Evolutionary conservation across 2,797 vertebrate species (phyloP).

Genomic region (Microctenopoma stevenorrisi): DNA sequence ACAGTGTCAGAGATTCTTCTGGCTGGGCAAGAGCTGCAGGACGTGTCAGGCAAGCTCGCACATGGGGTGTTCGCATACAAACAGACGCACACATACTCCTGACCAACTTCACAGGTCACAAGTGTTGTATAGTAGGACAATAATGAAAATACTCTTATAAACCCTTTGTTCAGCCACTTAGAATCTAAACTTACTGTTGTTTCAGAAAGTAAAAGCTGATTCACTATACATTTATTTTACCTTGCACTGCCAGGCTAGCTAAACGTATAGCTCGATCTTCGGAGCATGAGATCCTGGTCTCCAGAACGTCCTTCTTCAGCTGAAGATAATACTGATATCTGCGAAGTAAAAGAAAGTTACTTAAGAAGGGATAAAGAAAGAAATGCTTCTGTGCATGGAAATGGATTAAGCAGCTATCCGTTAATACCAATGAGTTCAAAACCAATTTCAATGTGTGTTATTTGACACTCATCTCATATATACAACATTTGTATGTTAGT

Average conservation of each 20-base stretch:
- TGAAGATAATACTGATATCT: slow-evolving; percentile 99
- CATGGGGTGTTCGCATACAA: slow-evolving; percentile 19
- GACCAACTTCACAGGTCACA: slow-evolving; percentile 25
- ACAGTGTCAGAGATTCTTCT: slow-evolving; percentile 81
- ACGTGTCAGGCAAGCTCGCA: slow-evolving; percentile 54
- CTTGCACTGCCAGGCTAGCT: slow-evolving; percentile 97
- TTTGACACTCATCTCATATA: too few species aligned
- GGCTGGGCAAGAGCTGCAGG: slow-evolving; percentile 56
- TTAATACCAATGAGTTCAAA: too few species aligned
- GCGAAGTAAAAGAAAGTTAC: slow-evolving; percentile 33
- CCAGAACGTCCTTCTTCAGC: slow-evolving; percentile 97
- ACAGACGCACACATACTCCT: neutral
- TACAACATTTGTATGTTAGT: neutral
- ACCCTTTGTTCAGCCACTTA: neutral
- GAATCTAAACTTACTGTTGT: too few species aligned
- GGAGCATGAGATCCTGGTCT: slow-evolving; percentile 94
- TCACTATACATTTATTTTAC: slow-evolving; percentile 77
- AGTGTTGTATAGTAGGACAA: slow-evolving; percentile 19
- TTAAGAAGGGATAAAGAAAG: neutral
- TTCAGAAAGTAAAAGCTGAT: neutral
- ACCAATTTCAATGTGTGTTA: too few species aligned
- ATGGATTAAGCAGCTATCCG: too few species aligned
- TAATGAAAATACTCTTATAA: slow-evolving; percentile 25
- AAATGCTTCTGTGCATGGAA: too few species aligned
- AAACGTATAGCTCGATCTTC: slow-evolving; percentile 94